Evolutionary conservation across 2,113 vertebrate genomes (phyloP).

Genomic region (Neoarius graeffei): DNA sequence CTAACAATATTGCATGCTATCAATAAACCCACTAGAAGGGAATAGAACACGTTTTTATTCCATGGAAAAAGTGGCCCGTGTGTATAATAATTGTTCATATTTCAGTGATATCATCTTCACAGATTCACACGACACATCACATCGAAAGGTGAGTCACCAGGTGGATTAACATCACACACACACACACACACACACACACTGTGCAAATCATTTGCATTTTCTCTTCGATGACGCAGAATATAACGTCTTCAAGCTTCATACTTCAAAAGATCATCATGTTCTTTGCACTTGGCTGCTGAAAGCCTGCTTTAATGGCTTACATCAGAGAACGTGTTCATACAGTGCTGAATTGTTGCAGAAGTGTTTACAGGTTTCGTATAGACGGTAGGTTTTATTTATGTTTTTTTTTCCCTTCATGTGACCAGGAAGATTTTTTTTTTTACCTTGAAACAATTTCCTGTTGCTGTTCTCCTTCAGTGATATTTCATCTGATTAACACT

Average conservation of each 20-base stretch:
- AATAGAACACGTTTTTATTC: too few species aligned
- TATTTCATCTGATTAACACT: not conserved
- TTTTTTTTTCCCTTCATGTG: not conserved
- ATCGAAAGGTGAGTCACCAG: not conserved
- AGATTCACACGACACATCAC: not conserved
- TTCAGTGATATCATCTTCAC: not conserved
- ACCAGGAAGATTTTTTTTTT: not conserved
- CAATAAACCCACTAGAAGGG: too few species aligned
- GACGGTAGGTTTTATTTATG: not conserved
- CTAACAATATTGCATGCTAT: too few species aligned
- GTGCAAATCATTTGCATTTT: not conserved
- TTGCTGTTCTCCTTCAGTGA: not conserved
- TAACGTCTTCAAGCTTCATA: not conserved
- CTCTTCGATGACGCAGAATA: not conserved
- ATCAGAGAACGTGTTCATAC: not conserved
- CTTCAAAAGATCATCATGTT: not conserved
- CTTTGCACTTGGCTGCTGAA: not conserved
- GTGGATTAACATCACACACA: not conserved
- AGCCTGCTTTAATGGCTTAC: not conserved
- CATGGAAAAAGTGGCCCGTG: too few species aligned
- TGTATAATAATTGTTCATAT: not conserved
- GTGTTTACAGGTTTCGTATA: not conserved
- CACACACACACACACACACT: not conserved
- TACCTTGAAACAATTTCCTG: not conserved
- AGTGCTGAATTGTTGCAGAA: not conserved